Evolutionary conservation across 1,140 invertebrate species (phyloP), one percentile per base, ranked within the genome.

Genomic region (Meteorus sp.): DNA sequence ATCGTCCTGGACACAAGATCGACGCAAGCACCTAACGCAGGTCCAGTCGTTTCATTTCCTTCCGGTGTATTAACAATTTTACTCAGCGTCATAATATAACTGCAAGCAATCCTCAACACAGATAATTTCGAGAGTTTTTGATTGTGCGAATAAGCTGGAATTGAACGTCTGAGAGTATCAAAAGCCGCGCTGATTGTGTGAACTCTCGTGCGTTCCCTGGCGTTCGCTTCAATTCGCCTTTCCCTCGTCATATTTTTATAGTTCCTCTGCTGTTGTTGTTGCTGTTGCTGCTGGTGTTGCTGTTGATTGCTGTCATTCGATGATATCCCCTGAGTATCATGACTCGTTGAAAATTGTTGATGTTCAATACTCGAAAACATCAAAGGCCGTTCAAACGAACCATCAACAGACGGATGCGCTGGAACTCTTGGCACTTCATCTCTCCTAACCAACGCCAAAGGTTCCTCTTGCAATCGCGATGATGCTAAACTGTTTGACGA

Each of bases 231-330:
- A 67, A 96, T 94, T 25, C 94, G 80, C 59, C 94, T 82, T 69
- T 95, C 93, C 20, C 92, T 80, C 0, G 93, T 96, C 93, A 96
- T 95, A 71, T 95, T 96, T 72, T 97, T 96, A 75, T 96, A 95
- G 73, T 95, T 95, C 59, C 93, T 86, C 66, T 93, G 90, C 48
- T 91, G 72, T 20, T 45, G 25, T 35, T 48, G 50, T 8, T 57
- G 50, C 52, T 59, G 20, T 13, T 35, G 17, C 15, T 43, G 45
- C 9, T 68, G 47, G 22, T 62, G 60, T 17, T 65, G 44, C 17
- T 50, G n/a, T 51, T 56, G 22, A 39, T 56, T 65, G 20, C 37
- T 50, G 20, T 43, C 35, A 11, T 53, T 51, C 20, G 37, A 35
- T 11, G 27, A 47, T 9, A n/a, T 61, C 29, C 44, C 17, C 57